Base-by-base conservation (phyloP, 2,113 vertebrate species). In the Siniperca chuatsi region DNA sequence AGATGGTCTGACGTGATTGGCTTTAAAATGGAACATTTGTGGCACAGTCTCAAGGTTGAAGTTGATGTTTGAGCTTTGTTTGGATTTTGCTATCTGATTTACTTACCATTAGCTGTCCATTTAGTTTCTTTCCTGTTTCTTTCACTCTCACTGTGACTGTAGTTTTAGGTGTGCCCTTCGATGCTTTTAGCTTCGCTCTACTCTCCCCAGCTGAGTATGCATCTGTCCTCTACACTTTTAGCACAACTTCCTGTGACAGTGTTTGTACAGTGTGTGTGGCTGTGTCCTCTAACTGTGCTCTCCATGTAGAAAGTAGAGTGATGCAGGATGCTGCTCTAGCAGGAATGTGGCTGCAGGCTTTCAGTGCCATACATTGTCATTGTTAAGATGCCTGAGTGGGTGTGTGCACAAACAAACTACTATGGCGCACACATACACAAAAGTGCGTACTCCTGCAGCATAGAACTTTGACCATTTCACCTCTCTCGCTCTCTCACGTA, bases 331-430 rank as follows among this genome's bases (percentile, higher is more conserved):
- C 87, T 90, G 90, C 71, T 89, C 70, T 68, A 85, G 90, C 87
- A 87, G 86, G 84, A 83, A 91, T 83, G 85, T 87, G 78, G 89
- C 93, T 94, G 85, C 87, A 87, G 94, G 95, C 92, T 95, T 91
- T 93, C 86, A 90, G 78, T 94, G 93, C 89, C 91, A 92, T 76
- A 79, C 82, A 79, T 85, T 89, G 90, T 95, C 94, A 94, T 90
- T 92, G 92, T 94, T 92, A 95, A 92, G 84, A 87, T 44, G 80
- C 73, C 54, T 82, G 57, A 77, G 71, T 80, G 79, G 58, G 67
- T 70, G 70, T 87, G 81, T 69, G 57, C 58, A 60, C 82, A 82
- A 66, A 90, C 78, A 85, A 83, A 64, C 48, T 42, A 33, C 69
- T 74, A 48, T 79, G 79, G 85, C 83, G 78, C 79, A 83, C 66